Percentiles rank a stretch among this genome's conserved stretches.
These are phyloP conservation scores for Itoplectis maculator DNA, from an alignment of 2,888 invertebrate genomes.

Conservation along the genomic window DNA sequence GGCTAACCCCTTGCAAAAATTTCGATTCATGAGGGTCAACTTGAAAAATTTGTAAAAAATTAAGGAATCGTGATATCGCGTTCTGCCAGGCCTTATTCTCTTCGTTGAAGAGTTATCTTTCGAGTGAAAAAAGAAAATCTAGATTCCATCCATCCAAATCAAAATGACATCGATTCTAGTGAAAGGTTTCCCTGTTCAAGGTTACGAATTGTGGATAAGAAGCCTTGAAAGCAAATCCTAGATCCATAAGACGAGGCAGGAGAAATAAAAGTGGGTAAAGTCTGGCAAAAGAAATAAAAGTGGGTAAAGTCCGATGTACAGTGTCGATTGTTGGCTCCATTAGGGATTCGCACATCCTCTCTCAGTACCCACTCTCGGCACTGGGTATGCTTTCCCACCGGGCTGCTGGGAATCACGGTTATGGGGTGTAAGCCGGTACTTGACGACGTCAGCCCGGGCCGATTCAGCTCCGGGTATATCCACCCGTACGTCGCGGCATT, in stretches of 20 bases:
- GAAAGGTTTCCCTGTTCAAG: not conserved
- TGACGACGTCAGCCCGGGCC: constrained; percentile 60
- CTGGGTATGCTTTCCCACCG: constrained; percentile 31
- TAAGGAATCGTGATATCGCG: too few species aligned
- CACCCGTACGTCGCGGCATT: constrained; percentile 42
- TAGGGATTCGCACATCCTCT: constrained; percentile 18
- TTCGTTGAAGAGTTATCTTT: too few species aligned
- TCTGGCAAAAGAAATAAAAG: constrained; percentile 29
- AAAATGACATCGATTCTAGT: too few species aligned
- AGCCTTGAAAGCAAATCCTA: not conserved
- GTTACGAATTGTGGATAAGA: not conserved
- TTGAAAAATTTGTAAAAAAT: too few species aligned
- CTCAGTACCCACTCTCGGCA: constrained; percentile 31
- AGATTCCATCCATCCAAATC: too few species aligned
- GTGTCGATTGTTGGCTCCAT: constrained; percentile 33
- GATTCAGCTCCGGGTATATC: constrained; percentile 43
- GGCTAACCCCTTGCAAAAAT: too few species aligned
- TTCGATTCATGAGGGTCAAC: too few species aligned
- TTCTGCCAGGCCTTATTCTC: too few species aligned
- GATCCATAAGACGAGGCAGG: not conserved
- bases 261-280: constrained; percentile 42
- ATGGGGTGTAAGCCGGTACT: constrained; percentile 73
- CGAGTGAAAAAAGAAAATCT: too few species aligned
- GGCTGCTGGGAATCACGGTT: constrained; percentile 70
- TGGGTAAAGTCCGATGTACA: constrained; percentile 53